A percentile compares a stretch with the other conserved stretches of the same genome.
Conservation (phyloP, 2,797 vertebrate species). For the Cirrhinus mrigala region DNA sequence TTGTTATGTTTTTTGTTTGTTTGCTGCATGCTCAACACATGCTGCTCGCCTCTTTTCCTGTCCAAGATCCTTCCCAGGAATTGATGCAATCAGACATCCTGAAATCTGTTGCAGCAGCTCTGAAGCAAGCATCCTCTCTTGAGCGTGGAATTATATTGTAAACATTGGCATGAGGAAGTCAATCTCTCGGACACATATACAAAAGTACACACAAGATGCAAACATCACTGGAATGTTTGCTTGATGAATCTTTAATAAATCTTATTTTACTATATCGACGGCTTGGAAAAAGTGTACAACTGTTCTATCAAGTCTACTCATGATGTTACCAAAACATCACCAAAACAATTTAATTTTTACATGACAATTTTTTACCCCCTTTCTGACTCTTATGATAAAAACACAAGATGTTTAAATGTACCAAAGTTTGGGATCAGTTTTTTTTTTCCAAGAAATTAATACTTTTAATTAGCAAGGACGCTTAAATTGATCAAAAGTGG, state of each 20-base stretch:
- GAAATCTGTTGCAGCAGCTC: constrained; percentile 37
- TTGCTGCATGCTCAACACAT: constrained; percentile 39
- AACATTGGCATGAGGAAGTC: constrained; percentile 68
- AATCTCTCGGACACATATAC: constrained; percentile 59
- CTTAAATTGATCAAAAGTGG: background rate
- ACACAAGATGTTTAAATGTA: background rate
- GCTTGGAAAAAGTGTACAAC: background rate
- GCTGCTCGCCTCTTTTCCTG: constrained; percentile 35
- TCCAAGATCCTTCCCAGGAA: constrained; percentile 50
- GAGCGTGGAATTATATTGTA: constrained; percentile 59
- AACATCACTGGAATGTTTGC: background rate
- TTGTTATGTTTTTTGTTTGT: background rate
- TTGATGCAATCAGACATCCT: constrained; percentile 67
- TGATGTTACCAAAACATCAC: background rate
- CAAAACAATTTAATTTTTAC: background rate
- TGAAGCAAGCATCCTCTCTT: constrained; percentile 53
- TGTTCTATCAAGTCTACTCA: background rate
- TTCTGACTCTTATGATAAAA: background rate
- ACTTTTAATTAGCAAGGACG: background rate
- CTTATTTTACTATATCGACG: background rate
- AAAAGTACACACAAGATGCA: background rate
- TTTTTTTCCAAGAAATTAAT: background rate
- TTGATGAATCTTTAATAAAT: background rate
- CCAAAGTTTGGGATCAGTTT: background rate
- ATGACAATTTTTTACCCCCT: background rate